Evolutionary conservation across 2,797 vertebrate genomes (phyloP).

Genomic region (Chelonia mydas): DNA sequence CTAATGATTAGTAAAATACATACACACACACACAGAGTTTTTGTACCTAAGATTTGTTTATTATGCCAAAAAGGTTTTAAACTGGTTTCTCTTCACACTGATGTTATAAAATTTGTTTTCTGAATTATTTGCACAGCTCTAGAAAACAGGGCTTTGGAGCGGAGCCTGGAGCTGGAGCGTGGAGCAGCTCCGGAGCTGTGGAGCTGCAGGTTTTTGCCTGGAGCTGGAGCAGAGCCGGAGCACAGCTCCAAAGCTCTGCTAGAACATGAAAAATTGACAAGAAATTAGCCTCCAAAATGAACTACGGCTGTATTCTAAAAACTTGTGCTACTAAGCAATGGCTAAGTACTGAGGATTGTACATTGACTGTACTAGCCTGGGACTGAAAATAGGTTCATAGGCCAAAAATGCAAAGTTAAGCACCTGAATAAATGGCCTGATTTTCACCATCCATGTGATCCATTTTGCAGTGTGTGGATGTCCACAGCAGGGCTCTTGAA

Average conservation of each 20-base stretch:
- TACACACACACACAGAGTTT: neutral
- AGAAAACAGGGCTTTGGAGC: too few species aligned
- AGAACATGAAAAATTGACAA: neutral
- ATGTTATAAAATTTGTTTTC: neutral
- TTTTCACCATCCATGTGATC: neutral
- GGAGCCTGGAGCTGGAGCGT: too few species aligned
- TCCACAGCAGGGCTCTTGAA: fast-evolving
- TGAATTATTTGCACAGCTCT: neutral
- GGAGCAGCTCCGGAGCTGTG: too few species aligned
- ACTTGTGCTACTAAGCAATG: neutral
- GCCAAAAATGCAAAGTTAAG: neutral
- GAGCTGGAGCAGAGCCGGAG: too few species aligned
- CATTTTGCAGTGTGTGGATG: neutral
- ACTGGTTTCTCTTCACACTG: neutral
- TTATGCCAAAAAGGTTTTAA: neutral
- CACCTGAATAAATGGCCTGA: neutral
- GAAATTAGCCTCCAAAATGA: neutral
- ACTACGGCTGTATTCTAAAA: neutral
- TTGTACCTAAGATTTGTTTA: neutral
- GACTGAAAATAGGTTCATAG: neutral
- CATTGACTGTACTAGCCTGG: neutral
- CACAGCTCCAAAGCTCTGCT: too few species aligned
- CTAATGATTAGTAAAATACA: neutral
- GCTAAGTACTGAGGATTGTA: neutral
- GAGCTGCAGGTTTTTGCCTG: too few species aligned